Evolutionary conservation across 2,113 vertebrate genomes (phyloP).

Genomic region (Scortum barcoo): DNA sequence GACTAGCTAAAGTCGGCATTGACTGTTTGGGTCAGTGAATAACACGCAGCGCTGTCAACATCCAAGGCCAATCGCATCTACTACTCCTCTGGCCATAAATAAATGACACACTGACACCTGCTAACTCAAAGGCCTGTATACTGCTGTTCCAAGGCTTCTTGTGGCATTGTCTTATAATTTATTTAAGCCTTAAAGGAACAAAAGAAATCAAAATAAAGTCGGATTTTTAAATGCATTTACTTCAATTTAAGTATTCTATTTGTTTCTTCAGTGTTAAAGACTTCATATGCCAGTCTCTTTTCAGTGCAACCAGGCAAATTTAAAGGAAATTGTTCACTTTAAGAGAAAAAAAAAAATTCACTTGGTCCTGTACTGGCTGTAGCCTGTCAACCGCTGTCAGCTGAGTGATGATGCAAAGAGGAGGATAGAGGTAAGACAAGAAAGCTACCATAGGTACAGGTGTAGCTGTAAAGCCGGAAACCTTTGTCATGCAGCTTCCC

Average conservation of each 20-base stretch:
- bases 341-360: background rate
- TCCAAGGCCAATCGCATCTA: background rate
- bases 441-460: background rate
- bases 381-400: slow-evolving; percentile 7
- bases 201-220: background rate
- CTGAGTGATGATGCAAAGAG: slow-evolving; percentile 11
- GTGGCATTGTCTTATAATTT: background rate
- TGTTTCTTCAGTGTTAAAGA: background rate
- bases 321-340: background rate
- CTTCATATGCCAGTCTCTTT: background rate
- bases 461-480: background rate
- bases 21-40: background rate
- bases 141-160: background rate
- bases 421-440: background rate
- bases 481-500: slow-evolving; percentile 10
- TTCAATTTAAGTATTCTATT: background rate
- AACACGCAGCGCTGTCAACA: background rate
- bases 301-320: background rate
- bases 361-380: background rate
- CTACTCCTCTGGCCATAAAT: background rate
- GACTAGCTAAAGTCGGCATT: background rate
- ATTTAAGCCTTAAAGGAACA: background rate
- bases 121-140: background rate
- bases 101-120: background rate
- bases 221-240: background rate